phyloP scores from a whole-genome alignment of 2,113 vertebrate species.

The Arvicanthis niloticus region DNA sequence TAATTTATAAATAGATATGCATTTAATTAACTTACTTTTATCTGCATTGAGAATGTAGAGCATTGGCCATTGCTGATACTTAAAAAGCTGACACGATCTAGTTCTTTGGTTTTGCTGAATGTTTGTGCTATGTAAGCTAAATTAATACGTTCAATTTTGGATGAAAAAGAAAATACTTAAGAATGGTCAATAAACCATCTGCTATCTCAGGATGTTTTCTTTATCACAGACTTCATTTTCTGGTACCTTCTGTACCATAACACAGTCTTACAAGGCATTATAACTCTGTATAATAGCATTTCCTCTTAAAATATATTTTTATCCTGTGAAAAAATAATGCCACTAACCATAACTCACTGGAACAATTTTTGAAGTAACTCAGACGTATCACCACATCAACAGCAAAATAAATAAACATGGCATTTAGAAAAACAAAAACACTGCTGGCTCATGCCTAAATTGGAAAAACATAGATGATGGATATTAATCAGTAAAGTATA shows the following conservation, averaged over 20 bases:
- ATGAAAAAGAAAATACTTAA: background rate
- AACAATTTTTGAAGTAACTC: slow-evolving; percentile 52
- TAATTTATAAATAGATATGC: background rate
- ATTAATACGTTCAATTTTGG: background rate
- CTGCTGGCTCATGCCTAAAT: background rate
- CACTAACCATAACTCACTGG: slow-evolving; percentile 22
- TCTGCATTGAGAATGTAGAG: background rate
- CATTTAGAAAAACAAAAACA: slow-evolving; percentile 32
- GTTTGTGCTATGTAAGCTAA: background rate
- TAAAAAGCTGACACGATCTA: background rate
- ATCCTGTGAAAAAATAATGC: background rate
- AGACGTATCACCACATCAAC: background rate
- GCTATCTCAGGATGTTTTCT: background rate
- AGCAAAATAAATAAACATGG: slow-evolving; percentile 37
- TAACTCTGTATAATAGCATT: background rate
- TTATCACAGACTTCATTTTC: background rate
- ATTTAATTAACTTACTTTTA: background rate
- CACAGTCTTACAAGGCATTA: background rate
- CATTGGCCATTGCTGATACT: background rate
- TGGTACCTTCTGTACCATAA: background rate
- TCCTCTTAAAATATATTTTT: background rate
- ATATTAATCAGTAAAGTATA: slow-evolving; percentile 32
- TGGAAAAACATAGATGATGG: background rate
- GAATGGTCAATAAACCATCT: background rate
- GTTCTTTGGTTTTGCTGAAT: background rate